phyloP scores from a whole-genome alignment of 1,140 invertebrate species.

The Drosophila paulistorum region DNA sequence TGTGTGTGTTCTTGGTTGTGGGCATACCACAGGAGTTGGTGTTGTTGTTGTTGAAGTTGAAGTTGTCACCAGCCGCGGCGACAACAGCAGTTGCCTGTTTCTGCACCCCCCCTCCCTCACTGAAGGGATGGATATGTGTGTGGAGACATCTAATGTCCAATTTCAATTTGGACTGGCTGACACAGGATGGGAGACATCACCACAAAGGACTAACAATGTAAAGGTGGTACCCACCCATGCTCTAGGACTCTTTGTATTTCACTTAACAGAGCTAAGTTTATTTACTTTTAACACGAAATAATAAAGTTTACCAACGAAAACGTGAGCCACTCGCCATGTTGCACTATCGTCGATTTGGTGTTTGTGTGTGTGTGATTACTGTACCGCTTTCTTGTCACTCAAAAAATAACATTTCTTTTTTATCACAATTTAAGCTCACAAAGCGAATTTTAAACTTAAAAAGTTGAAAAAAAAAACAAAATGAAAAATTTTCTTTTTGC shows the following conservation, averaged over 20 bases:
- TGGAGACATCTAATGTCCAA: constrained; percentile 74
- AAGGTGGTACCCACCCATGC: constrained; percentile 32
- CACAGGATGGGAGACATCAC: constrained; percentile 34
- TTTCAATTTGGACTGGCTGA: constrained; percentile 77
- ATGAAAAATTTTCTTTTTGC: constrained; percentile 18
- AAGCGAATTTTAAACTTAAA: constrained; percentile 40
- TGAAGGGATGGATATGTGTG: constrained; percentile 23
- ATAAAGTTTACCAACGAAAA: constrained; percentile 79
- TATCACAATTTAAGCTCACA: constrained; percentile 43
- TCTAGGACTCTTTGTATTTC: constrained; percentile 28
- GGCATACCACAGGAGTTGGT: constrained; percentile 23
- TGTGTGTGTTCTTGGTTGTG: constrained; percentile 28
- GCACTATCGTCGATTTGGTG: constrained; percentile 43
- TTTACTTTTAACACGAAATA: constrained; percentile 80
- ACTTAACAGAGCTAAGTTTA: constrained; percentile 69
- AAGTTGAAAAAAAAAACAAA: constrained; percentile 1
- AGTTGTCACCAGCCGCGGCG: constrained; percentile 63
- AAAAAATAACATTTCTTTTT: constrained; percentile 30
- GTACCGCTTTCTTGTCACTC: constrained; percentile 32
- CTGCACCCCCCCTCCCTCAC: constrained; percentile 9
- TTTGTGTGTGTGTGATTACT: constrained; percentile 32
- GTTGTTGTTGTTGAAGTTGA: constrained; percentile 32
- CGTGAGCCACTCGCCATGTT: constrained; percentile 60
- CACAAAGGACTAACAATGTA: constrained; percentile 62
- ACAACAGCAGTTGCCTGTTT: constrained; percentile 64